Conservation (phyloP, 2,113 vertebrate genomes). For the Aythya baeri region DNA sequence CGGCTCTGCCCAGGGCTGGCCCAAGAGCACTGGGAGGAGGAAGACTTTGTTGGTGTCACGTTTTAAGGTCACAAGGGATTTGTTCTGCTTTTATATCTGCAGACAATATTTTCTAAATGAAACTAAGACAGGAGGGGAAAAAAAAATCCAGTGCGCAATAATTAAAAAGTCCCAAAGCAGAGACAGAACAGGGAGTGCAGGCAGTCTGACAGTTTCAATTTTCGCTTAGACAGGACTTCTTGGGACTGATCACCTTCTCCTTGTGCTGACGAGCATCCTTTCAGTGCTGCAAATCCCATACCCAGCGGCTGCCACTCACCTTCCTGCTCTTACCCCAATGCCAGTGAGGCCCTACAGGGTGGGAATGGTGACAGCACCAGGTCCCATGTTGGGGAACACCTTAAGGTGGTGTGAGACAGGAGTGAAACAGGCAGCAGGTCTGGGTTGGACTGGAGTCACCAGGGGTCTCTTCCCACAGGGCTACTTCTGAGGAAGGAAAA, state of each 20-base stretch:
- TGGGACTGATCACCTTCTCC: conserved; percentile 58
- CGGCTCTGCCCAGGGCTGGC: not conserved
- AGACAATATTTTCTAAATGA: conserved; percentile 71
- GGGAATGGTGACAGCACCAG: not conserved
- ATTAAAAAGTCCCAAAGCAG: conserved; percentile 4
- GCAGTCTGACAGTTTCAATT: conserved; percentile 75
- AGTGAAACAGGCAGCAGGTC: not conserved
- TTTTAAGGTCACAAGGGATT: conserved; percentile 52
- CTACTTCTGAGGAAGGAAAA: not conserved
- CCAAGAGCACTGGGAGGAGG: not conserved
- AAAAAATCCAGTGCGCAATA: not conserved
- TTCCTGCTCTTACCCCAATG: conserved; percentile 4
- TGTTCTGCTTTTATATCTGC: conserved; percentile 58
- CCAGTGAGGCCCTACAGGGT: not conserved
- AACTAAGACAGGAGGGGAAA: not conserved
- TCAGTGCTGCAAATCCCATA: conserved; percentile 58
- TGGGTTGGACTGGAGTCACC: not conserved
- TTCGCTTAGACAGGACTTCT: conserved; percentile 64
- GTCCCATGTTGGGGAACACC: not conserved
- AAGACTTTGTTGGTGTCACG: not conserved
- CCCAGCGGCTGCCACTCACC: not conserved
- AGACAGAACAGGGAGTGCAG: conserved; percentile 54
- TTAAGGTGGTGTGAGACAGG: not conserved
- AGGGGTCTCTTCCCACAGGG: not conserved
- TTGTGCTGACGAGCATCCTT: conserved; percentile 38